phyloP scores from a whole-genome alignment of 2,797 vertebrate genomes.

The Meriones psammophilus region DNA sequence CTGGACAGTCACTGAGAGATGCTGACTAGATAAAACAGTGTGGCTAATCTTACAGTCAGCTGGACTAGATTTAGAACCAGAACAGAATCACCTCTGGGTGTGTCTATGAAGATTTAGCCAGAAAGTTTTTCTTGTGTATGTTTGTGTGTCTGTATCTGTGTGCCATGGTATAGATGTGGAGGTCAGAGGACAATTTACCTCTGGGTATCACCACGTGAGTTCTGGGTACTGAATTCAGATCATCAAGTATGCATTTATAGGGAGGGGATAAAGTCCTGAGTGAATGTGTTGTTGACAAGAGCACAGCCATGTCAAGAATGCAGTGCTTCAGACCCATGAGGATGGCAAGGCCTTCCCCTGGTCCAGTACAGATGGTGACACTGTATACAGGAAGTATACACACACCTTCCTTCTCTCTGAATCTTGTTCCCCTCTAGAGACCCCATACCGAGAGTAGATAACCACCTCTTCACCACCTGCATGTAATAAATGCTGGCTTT shows the following conservation, averaged over 20 bases:
- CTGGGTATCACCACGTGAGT: neutral
- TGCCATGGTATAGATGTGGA: too few relatives aligned
- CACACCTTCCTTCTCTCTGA: neutral
- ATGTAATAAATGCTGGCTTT: too few relatives aligned
- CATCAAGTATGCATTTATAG: neutral
- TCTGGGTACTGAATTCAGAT: neutral
- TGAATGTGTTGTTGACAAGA: neutral
- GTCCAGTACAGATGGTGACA: neutral
- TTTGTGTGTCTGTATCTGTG: neutral
- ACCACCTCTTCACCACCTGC: neutral
- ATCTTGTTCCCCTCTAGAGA: neutral
- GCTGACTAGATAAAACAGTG: neutral
- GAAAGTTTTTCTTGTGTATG: neutral
- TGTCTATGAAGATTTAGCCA: neutral
- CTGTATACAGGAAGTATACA: too few relatives aligned
- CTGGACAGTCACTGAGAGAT: neutral
- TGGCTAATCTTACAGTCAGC: neutral
- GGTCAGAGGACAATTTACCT: neutral
- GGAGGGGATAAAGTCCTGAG: neutral
- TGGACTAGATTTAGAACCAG: neutral
- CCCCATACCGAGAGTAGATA: neutral
- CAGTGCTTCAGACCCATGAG: neutral
- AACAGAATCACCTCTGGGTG: neutral
- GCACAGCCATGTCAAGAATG: neutral
- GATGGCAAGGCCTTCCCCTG: too few relatives aligned